Conservation (phyloP, 2,888 invertebrate genomes). For the Zaprionus lineosus region DNA sequence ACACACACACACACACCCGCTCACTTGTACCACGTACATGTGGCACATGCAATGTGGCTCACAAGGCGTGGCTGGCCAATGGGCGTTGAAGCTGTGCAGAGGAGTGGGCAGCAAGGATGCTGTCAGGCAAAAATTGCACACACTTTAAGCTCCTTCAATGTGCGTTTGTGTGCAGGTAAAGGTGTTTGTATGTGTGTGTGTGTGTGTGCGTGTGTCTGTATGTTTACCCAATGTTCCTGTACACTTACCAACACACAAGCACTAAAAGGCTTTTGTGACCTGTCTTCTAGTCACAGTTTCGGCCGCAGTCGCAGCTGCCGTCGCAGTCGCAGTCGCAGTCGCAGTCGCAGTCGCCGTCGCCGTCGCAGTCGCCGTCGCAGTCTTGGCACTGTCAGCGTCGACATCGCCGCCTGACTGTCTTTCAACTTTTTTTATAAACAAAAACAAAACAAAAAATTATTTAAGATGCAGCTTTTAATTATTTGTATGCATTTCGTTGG, state of each 20-base stretch:
- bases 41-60: conserved; percentile 48
- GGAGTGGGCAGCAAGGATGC: conserved; percentile 29
- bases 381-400: no score
- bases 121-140: conserved; percentile 28
- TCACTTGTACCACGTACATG: not conserved
- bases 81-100: not conserved
- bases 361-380: conserved; percentile 9
- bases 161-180: not conserved
- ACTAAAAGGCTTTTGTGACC: conserved; percentile 38
- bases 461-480: conserved; percentile 62
- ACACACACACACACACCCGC: not conserved
- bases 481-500: no score
- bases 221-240: no score
- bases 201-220: no score
- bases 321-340: conserved; percentile 9
- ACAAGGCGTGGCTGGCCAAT: conserved; percentile 45
- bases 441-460: conserved; percentile 21
- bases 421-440: conserved; percentile 25
- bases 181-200: not conserved
- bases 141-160: no score
- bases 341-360: conserved; percentile 5
- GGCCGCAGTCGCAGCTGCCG: no score
- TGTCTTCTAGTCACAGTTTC: no score
- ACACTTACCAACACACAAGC: not conserved
- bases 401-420: no score